These are phyloP conservation scores for Parus major DNA, from an alignment of 2,113 vertebrate species.

Conservation along the genomic window DNA sequence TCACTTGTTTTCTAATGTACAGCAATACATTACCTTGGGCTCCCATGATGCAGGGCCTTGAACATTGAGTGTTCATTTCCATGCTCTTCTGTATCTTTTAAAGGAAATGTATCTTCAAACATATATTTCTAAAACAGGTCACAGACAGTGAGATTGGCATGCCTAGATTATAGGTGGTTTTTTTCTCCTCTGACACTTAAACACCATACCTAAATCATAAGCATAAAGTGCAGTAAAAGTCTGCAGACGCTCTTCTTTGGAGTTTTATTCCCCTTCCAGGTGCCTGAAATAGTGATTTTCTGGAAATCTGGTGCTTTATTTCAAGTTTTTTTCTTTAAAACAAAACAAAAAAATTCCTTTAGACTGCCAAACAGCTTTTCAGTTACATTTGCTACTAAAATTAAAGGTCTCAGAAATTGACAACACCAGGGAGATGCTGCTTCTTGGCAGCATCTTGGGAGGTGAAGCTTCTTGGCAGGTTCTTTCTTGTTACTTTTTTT, in stretches of 20 bases:
- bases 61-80: background rate
- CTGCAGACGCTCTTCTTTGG: background rate
- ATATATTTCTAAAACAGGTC: background rate
- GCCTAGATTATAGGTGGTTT: background rate
- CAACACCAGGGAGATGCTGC: background rate
- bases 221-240: background rate
- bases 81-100: background rate
- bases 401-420: background rate
- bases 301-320: background rate
- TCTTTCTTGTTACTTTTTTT: background rate
- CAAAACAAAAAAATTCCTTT: background rate
- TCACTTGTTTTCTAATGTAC: background rate
- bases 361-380: background rate
- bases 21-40: background rate
- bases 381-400: background rate
- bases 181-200: background rate
- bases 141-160: background rate
- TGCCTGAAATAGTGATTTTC: background rate
- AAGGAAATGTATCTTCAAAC: background rate
- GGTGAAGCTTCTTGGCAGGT: background rate
- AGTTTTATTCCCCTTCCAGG: background rate
- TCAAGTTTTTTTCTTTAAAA: background rate
- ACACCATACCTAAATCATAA: background rate
- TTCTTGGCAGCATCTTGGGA: background rate
- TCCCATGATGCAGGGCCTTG: background rate